Evolutionary conservation across 2,797 vertebrate species (phyloP).

Genomic region (Microctenopoma steveboyesi): DNA sequence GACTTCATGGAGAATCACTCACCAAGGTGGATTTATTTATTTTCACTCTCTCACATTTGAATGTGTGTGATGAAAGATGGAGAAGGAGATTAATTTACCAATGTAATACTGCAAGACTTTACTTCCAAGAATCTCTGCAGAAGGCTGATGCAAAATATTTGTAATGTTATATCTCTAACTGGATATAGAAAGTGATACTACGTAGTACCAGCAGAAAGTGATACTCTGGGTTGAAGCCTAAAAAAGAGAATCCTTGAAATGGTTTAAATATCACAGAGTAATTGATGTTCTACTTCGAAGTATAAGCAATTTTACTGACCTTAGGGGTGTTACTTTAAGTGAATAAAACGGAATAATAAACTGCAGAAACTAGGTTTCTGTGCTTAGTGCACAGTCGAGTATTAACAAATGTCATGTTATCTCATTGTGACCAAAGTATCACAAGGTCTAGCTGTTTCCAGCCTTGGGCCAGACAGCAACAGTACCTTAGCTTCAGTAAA

Average conservation of each 20-base stretch:
- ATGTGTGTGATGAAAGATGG: constrained; percentile 31
- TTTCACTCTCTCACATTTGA: constrained; percentile 54
- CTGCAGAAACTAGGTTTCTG: constrained; percentile 4
- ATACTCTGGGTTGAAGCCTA: not conserved
- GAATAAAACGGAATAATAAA: constrained; percentile 29
- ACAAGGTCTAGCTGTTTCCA: constrained; percentile 50
- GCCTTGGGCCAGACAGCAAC: constrained; percentile 38
- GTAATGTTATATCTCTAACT: constrained; percentile 2
- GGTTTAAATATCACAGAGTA: constrained; percentile 9
- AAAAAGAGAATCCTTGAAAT: not conserved
- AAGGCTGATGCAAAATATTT: not conserved
- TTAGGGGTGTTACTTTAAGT: constrained; percentile 8
- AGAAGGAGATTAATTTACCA: constrained; percentile 5
- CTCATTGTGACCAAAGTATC: constrained; percentile 53
- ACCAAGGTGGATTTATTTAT: constrained; percentile 68
- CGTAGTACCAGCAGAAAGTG: not conserved
- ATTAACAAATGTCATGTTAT: constrained; percentile 49
- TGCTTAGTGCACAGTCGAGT: constrained; percentile 35
- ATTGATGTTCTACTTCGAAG: constrained; percentile 15
- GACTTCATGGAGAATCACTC: constrained; percentile 69
- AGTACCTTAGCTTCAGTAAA: constrained; percentile 48
- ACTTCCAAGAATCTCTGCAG: not conserved
- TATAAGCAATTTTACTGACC: constrained; percentile 10
- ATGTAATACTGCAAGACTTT: not conserved
- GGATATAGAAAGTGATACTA: constrained; percentile 7